Evolutionary conservation across 1,140 invertebrate genomes (phyloP).

Genomic region (Mya arenaria): DNA sequence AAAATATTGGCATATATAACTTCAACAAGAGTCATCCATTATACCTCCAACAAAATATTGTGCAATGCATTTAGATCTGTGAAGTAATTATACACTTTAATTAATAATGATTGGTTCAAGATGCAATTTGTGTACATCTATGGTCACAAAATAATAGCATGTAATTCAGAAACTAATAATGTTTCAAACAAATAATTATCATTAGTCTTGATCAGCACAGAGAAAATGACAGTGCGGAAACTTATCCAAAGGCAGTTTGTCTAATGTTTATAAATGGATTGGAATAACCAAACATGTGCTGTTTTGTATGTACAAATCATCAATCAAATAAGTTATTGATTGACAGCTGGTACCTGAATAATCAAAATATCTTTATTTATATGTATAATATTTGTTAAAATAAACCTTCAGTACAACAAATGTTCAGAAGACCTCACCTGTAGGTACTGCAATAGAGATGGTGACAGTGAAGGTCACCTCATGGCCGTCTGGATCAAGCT

Average conservation of each 20-base stretch:
- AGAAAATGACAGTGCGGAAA: no score
- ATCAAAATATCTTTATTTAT: background rate
- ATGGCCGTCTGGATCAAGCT: slow-evolving; percentile 56
- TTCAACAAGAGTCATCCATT: background rate
- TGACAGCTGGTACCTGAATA: background rate
- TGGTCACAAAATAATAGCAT: no score
- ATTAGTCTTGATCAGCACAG: no score
- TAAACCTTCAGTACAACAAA: background rate
- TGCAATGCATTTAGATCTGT: background rate
- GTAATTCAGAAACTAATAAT: no score
- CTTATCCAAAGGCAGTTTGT: no score
- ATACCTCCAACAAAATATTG: background rate
- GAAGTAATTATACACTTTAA: no score
- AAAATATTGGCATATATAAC: background rate
- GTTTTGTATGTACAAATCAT: no score
- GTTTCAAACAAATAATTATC: no score
- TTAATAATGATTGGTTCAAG: no score
- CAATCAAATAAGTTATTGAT: background rate
- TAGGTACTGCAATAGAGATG: slow-evolving; percentile 69
- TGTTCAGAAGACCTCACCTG: slow-evolving; percentile 65
- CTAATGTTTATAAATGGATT: no score
- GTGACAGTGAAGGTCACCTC: slow-evolving; percentile 72
- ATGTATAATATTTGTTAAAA: background rate
- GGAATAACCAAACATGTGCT: background rate
- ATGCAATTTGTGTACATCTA: no score